Evolutionary conservation across 2,113 vertebrate genomes (phyloP).

Genomic region (Nerophis lumbriciformis): DNA sequence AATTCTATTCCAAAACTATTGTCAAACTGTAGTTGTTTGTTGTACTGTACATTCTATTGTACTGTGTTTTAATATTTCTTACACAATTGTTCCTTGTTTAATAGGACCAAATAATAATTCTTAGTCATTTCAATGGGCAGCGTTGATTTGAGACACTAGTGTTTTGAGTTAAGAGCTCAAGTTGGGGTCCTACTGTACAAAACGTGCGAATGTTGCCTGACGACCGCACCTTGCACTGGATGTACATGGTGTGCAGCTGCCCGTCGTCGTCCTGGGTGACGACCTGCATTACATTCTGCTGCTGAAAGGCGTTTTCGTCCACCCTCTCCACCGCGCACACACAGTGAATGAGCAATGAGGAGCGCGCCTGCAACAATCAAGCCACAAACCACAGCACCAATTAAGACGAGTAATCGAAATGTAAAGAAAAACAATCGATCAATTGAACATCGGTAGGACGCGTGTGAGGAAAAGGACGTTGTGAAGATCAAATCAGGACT

Average conservation of each 20-base stretch:
- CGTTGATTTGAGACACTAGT: too few species aligned
- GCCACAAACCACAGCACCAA: slow-evolving; percentile 42
- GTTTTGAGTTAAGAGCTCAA: too few species aligned
- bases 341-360: slow-evolving; percentile 70
- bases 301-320: slow-evolving; percentile 87
- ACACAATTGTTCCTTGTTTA: too few species aligned
- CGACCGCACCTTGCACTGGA: slow-evolving; percentile 84
- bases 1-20: too few species aligned
- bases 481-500: slow-evolving; percentile 46
- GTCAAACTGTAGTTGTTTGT: too few species aligned
- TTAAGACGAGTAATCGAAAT: slow-evolving; percentile 26
- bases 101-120: neutral
- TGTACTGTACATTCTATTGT: too few species aligned
- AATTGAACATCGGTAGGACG: slow-evolving; percentile 16
- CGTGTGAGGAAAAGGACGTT: slow-evolving; percentile 13
- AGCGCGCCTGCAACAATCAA: slow-evolving; percentile 66
- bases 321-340: slow-evolving; percentile 85
- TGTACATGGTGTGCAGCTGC: slow-evolving; percentile 78
- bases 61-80: too few species aligned
- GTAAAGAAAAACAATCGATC: slow-evolving; percentile 14
- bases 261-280: slow-evolving; percentile 72
- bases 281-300: slow-evolving; percentile 87
- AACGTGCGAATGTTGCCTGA: neutral
- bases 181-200: too few species aligned
- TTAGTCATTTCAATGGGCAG: neutral